Conservation (phyloP, 2,797 vertebrate species). For the Microctenopoma lineatum region DNA sequence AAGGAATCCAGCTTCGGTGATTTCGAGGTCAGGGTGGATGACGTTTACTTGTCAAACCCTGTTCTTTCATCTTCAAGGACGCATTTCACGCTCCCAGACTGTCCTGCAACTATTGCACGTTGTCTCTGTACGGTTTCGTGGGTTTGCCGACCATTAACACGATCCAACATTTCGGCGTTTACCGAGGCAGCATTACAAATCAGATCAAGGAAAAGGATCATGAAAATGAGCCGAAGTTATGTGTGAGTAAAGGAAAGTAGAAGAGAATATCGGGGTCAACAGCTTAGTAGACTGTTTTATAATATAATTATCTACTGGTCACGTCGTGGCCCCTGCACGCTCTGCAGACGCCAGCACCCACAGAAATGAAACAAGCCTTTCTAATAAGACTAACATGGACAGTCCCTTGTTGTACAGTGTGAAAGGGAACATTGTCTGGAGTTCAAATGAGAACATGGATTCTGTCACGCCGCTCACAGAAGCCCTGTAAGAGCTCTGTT, state of each 20-base stretch:
- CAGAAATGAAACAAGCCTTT: too few species aligned
- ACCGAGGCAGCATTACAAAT: background rate
- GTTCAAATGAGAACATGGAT: too few species aligned
- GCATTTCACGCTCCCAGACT: background rate
- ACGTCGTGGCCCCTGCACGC: too few species aligned
- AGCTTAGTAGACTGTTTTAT: background rate
- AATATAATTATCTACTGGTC: too few species aligned
- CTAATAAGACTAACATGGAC: too few species aligned
- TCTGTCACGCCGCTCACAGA: background rate
- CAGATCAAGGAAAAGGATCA: background rate
- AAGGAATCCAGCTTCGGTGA: background rate
- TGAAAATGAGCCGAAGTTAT: background rate
- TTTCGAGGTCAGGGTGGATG: background rate
- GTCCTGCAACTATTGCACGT: slow-evolving; percentile 9
- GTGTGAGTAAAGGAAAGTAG: background rate
- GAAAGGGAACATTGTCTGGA: too few species aligned
- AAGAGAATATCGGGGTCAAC: background rate
- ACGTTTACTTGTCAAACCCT: background rate
- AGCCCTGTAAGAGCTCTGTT: background rate
- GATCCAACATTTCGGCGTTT: too few species aligned
- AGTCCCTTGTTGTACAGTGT: too few species aligned
- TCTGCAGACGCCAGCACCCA: too few species aligned
- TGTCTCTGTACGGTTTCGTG: background rate
- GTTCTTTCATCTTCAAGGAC: slow-evolving; percentile 27
- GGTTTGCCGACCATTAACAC: background rate